These are phyloP conservation scores for Volucella inanis DNA, from an alignment of 2,888 invertebrate species.

Conservation along the genomic window DNA sequence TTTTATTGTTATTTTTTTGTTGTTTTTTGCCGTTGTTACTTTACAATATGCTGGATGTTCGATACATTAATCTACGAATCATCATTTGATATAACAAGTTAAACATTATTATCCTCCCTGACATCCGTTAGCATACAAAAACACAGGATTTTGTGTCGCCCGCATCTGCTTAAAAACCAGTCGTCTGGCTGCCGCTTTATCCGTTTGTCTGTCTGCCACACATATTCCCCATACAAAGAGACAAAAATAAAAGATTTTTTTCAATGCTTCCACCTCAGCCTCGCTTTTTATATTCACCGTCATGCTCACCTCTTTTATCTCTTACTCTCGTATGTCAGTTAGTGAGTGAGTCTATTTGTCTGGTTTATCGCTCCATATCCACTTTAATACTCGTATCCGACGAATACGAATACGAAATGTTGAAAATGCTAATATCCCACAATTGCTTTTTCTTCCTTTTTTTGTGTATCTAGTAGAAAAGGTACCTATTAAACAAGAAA, in stretches of 20 bases:
- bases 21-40: neutral
- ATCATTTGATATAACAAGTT: conserved; percentile 58
- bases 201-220: conserved; percentile 55
- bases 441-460: conserved; percentile 46
- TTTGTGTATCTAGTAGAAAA: too few species aligned
- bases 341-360: conserved; percentile 73
- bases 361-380: conserved; percentile 70
- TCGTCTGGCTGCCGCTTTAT: conserved; percentile 65
- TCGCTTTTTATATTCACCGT: too few species aligned
- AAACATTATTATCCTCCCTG: conserved; percentile 50
- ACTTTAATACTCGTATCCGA: conserved; percentile 54
- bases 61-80: conserved; percentile 59
- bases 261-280: conserved; percentile 25
- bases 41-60: conserved; percentile 45
- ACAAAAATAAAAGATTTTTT: conserved; percentile 44
- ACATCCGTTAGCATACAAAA: conserved; percentile 24
- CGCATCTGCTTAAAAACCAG: conserved; percentile 49
- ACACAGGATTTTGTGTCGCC: conserved; percentile 47
- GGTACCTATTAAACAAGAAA: too few species aligned
- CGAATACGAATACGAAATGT: conserved; percentile 59
- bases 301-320: neutral
- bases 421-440: conserved; percentile 71
- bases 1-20: too few species aligned
- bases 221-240: conserved; percentile 20
- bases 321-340: conserved; percentile 64